Evolutionary conservation across 2,797 vertebrate species (phyloP), one percentile per base, ranked within the genome.

Genomic region (Corythornis leucogaster): DNA sequence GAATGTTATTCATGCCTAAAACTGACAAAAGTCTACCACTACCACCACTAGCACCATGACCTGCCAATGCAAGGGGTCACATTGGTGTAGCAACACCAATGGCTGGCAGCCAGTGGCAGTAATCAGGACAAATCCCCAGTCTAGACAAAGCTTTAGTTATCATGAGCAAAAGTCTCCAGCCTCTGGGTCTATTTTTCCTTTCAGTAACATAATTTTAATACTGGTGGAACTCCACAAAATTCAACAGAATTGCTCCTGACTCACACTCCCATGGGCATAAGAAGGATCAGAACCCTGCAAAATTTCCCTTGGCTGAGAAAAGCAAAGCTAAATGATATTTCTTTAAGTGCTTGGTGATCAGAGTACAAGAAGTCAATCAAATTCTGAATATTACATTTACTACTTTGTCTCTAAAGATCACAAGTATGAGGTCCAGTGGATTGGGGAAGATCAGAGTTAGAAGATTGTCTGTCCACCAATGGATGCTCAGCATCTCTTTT

Each of bases 61-160:
- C 17, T 33, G 33, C 26, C 57, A 76, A 45, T 64, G 54, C 13
- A 80, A 87, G 30, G 51, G 78, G 53, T 74, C 79, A 57, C 61
- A 59, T 8, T 30, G 80, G 35, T 82, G 50, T 57, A 88, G 90
- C 57, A 88, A 85, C 68, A 86, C 64, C 75, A 80, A 31, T 91
- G 95, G 91, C 95, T 93, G 54, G 22, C 68, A 92, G 85, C 95
- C 94, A 92, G 71, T 46, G 74, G 61, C 42, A 84, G 54, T 77
- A 91, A 91, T 90, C n/a, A 91, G 43, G 68, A 51, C 83, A 96
- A 96, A 95, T 95, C 92, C 95, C 42, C 61, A 90, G 96, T 96
- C 95, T 96, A 96, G 95, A 96, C 91, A 77, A 95, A 92, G 75
- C 50, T 88, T 91, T 90, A 91, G 75, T 68, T 92, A 80, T 68